Base-by-base conservation (phyloP, 2,113 vertebrate species). In the Heterotis niloticus region DNA sequence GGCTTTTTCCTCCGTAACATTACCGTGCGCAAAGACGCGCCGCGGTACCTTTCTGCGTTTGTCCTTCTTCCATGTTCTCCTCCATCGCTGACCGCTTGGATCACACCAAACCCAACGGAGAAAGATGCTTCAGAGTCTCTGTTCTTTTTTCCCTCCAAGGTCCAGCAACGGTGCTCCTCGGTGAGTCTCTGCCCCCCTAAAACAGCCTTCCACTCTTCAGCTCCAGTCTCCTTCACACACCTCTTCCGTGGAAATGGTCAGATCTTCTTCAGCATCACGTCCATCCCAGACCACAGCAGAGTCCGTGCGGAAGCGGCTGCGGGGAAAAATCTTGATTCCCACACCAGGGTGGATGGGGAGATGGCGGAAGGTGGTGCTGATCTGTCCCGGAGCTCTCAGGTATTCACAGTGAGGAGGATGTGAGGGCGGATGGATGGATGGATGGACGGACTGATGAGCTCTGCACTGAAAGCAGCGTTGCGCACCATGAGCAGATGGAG, bases 61-160 rank as follows among this genome's bases (percentile, higher is more conserved):
- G 95, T 84, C 94, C 95, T 83, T 96, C 94, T 93, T 96, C 95
- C 94, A 95, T 95, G 86, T 95, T 96, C 88, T 96, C 95, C 90
- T 96, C 95, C 95, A 96, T 96, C 88, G 90, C 86, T 90, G 89
- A 86, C 90, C 90, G 64, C 88, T 89, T 90, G 89, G 64, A 69
- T 84, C 90, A 90, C 88, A 92, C 89, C 93, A 90, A 91, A 87
- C 89, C 89, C 85, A 91, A 44, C 34, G 34, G 88, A 88, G 87
- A 89, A 87, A 87, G 88, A 91, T 82, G 89, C 72, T 86, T 86
- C 85, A 83, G 85, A 88, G 88, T 85, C 82, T 86, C 85, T 86
- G 86, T 76, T 57, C 68, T 75, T 64, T 57, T 81, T 79, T 84
- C 85, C 83, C 81, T 82, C 88, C 88, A 90, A 89, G 90, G 85